Base-by-base conservation (phyloP, 2,113 vertebrate species). In the Lethenteron camtschaticum region DNA sequence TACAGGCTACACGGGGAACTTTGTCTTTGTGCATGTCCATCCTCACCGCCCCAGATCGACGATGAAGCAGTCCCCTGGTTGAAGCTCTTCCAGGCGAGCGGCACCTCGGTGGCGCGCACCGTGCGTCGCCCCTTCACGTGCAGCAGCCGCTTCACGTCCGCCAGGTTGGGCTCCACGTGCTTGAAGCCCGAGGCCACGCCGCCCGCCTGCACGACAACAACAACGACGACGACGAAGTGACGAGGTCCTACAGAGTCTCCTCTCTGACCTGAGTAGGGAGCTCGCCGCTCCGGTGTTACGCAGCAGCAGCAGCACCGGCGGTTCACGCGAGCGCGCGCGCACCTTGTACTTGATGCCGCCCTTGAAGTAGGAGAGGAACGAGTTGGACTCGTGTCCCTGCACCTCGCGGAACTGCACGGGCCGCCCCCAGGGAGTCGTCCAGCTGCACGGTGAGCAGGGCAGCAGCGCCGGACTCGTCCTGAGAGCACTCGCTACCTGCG, bases 341-440 rank as follows among this genome's bases (percentile, higher is more conserved):
- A 99, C 94, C 88, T 94, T 91, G 81, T 99, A 99, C 74, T 87
- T 92, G 77, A 99, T 77, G 74, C 87, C 90, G 1, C 87, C 83
- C 76, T 96, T 99, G 83, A 99, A 99, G 81, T 96, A 96, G 9
- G 90, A 89, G 4, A 89, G 78, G 75, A 96, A 96, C 13, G 84
- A 81, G 72, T 85, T 76, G 6, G 90, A 96, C 77, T 99, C 94
- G 0, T 87, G 75, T 56, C 87, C 87, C 77, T 99, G 91, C 71
- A 88, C 85, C 75, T 96, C 94, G 0, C 94, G 85, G 75, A 91
- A 85, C 81, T 99, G 94, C 75, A 96, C 81, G 1, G 91, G 88
- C 73, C 80, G 85, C 3, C 94, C 94, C 84, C 20, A 99, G 86
- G 78, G 87, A 81, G 72, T 99, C 94, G 0, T 99, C 94, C 86